Conservation (phyloP, 2,113 vertebrate genomes). For the Leucosticte australis region DNA sequence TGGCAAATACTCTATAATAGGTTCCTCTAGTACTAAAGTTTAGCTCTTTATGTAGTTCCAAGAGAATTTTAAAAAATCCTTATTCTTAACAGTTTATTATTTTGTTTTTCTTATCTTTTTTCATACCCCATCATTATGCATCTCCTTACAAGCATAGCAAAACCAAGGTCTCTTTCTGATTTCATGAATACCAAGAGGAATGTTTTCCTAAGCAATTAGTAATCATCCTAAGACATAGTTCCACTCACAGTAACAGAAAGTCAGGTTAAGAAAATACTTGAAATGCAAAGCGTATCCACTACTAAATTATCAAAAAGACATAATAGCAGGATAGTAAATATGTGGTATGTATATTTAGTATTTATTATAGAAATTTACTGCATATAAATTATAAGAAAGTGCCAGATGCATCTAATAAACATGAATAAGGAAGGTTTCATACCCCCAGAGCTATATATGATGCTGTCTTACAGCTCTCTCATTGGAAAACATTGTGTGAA, state of each 20-base stretch:
- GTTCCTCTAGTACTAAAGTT: background rate
- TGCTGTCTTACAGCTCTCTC: background rate
- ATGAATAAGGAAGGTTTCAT: conserved; percentile 9
- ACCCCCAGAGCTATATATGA: background rate
- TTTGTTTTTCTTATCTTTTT: background rate
- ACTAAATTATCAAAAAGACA: conserved; percentile 46
- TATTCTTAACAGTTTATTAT: background rate
- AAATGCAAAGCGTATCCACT: conserved; percentile 32
- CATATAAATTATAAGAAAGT: conserved; percentile 35
- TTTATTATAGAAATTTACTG: conserved; percentile 51
- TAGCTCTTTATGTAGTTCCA: background rate
- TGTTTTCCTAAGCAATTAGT: conserved; percentile 33
- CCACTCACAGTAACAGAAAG: background rate
- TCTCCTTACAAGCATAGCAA: background rate
- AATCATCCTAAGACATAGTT: background rate
- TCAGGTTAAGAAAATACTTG: conserved; percentile 6
- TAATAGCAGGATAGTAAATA: conserved; percentile 36
- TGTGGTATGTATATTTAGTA: conserved; percentile 47
- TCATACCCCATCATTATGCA: background rate
- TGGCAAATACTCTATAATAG: background rate
- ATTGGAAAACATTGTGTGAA: conserved; percentile 13
- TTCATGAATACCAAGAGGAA: conserved; percentile 44
- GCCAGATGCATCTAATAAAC: conserved; percentile 44
- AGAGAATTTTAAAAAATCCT: background rate
- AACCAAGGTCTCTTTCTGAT: conserved; percentile 1